Base-by-base conservation (phyloP, 2,113 vertebrate species). In the Percopsis transmontana region DNA sequence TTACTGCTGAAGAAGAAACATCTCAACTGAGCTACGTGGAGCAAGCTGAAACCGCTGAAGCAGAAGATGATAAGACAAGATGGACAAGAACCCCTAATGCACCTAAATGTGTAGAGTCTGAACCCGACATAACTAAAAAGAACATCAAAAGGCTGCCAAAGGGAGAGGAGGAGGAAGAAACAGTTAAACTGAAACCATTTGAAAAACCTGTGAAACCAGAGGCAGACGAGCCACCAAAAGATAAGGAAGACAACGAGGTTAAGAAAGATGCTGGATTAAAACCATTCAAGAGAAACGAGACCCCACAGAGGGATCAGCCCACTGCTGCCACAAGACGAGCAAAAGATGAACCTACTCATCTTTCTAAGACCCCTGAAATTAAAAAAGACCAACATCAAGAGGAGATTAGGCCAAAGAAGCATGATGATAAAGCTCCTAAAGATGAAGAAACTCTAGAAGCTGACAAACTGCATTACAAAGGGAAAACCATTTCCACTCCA, bases 161-260 rank as follows among this genome's bases (percentile, higher is more conserved):
- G 65, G 70, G 69, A 56, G 72, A 77, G 1, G 70, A 83, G 12
- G 80, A 85, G 24, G 48, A 66, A 53, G 87, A 88, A 67, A 56
- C 15, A 11, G 83, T 91, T 5, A 70, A 58, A 8, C 55, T 90
- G 38, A 90, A 90, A 59, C 74, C 88, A 38, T 80, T 91, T 72
- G 47, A 80, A 3, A 89, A 84, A 60, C 58, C 83, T 38, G 55
- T 60, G 15, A 85, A 82, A 69, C 52, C 68, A 15, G 70, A 77
- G 0, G 18, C 5, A 45, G 18, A 16, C 14, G 64, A 78, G 72
- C 42, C 52, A 59, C 42, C 42, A 14, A 80, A 74, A 59, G 24
- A 56, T 5, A 12, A 58, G 39, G 73, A 70, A 58, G 74, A 81
- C 48, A 21, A 13, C 21, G 67, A 72, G 2, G 58, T 39, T 40